phyloP scores from a whole-genome alignment of 2,113 vertebrate species.

The Pedionomus torquatus region DNA sequence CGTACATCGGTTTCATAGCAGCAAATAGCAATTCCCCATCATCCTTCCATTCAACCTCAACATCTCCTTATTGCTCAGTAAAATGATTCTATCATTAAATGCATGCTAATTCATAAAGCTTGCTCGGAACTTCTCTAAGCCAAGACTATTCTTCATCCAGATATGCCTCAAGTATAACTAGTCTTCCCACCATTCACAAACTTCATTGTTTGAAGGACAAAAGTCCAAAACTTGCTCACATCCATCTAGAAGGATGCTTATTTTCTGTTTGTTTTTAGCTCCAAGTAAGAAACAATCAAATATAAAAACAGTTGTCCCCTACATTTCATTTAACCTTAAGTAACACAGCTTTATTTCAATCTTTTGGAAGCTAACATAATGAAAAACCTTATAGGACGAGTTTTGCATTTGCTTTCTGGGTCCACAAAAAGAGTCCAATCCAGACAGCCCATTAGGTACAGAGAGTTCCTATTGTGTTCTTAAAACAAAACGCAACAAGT shows the following conservation, averaged over 20 bases:
- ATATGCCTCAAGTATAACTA: neutral
- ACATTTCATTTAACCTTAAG: neutral
- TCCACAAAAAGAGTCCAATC: neutral
- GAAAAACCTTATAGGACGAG: neutral
- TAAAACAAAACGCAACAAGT: neutral
- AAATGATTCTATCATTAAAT: constrained; percentile 33
- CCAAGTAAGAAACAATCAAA: neutral
- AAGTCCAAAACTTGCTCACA: neutral
- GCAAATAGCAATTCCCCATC: constrained; percentile 53
- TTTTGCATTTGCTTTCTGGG: neutral
- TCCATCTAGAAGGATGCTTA: neutral
- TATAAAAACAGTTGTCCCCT: neutral
- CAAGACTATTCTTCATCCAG: neutral
- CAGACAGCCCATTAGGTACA: neutral
- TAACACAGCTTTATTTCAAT: neutral
- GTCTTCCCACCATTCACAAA: neutral
- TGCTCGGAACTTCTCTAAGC: constrained; percentile 39
- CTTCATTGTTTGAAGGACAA: neutral
- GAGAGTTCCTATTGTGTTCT: neutral
- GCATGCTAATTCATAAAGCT: constrained; percentile 38
- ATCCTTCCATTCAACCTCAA: constrained; percentile 53
- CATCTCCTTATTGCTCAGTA: constrained; percentile 60
- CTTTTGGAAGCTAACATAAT: neutral
- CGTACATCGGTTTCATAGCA: constrained; percentile 54
- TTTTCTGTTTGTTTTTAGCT: neutral